Base-by-base conservation (phyloP, 2,797 vertebrate species). In the Karalla daura region DNA sequence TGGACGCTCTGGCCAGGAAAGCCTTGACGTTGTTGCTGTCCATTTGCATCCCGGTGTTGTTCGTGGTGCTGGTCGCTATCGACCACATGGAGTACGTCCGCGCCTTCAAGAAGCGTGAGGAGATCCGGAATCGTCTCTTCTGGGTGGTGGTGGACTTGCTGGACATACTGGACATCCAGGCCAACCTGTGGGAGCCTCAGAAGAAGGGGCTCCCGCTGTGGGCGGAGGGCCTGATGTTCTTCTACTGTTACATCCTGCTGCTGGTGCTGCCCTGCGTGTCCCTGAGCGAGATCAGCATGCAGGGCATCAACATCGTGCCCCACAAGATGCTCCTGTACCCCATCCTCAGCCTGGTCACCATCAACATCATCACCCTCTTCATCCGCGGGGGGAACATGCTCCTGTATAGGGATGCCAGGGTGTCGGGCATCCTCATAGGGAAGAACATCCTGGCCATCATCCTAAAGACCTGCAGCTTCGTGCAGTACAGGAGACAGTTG, bases 121-220 rank as follows among this genome's bases (percentile, higher is more conserved):
- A 96, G 84, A 94, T 95, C 63, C 91, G 95, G 12, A 95, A 94
- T 60, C 94, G 94, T 12, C 93, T 96, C 28, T 95, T 96, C 78
- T 95, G 96, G 96, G 95, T 97, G 62, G 95, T 96, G 63, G 93
- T 96, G 76, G 96, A 96, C 87, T 85, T 96, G 84, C 84, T 96
- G 76, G 96, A 97, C 0, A 88, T 97, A 41, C 78, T 96, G 89
- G 96, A 96, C 83, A 94, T 97, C 77, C 96, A 97, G 79, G 96
- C 96, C 47, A 95, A 94, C 85, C 88, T 96, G 37, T 95, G 93
- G 95, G 93, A 95, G 74, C 94, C 95, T 18, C 95, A 95, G 58
- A 95, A 95, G 89, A 95, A 94, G 68, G 94, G 93, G 10, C 83
- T 95, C 15, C 95, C 93, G 0, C 71, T 94, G 33, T 95, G 95